phyloP scores from a whole-genome alignment of 2,888 invertebrate genomes.

The Cantharis lateralis region DNA sequence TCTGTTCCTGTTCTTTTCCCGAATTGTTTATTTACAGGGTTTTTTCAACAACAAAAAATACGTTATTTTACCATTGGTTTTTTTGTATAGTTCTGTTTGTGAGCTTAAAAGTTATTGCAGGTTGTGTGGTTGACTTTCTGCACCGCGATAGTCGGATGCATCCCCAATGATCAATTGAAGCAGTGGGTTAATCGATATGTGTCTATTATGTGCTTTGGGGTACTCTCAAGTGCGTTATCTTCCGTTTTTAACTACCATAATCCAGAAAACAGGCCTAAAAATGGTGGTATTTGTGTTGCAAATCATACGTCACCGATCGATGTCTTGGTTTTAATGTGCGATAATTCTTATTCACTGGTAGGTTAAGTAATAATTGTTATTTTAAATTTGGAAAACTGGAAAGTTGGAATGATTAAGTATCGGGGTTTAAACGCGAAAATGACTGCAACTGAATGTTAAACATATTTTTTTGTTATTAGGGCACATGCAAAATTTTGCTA shows the following conservation, averaged over 20 bases:
- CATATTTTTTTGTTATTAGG: neutral
- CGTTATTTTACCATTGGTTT: neutral
- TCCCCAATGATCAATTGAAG: conserved; percentile 79
- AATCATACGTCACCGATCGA: conserved; percentile 99
- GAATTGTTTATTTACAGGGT: neutral
- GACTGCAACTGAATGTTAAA: neutral
- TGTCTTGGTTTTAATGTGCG: conserved; percentile 94
- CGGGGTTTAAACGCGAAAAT: neutral
- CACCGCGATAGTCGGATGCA: conserved; percentile 84
- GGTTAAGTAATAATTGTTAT: conserved; percentile 51
- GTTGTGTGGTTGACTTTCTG: conserved; percentile 86
- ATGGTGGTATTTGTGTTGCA: conserved; percentile 91
- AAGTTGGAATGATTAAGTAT: conserved; percentile 2
- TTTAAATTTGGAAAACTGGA: neutral
- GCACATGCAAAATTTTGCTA: neutral
- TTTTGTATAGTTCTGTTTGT: conserved; percentile 29
- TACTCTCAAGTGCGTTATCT: conserved; percentile 90
- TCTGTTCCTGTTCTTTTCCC: conserved; percentile 5
- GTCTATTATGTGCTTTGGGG: conserved; percentile 89
- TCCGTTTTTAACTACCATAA: conserved; percentile 86
- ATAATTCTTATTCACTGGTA: conserved; percentile 97
- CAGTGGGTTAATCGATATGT: conserved; percentile 78
- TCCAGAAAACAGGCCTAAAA: conserved; percentile 81
- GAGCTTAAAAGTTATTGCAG: conserved; percentile 58
- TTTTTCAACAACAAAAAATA: neutral